Percentiles rank a stretch among this genome's conserved stretches.
Conservation (phyloP, 37 sponge, comb jelly and placozoan species). For the Eunapius fragilis region DNA sequence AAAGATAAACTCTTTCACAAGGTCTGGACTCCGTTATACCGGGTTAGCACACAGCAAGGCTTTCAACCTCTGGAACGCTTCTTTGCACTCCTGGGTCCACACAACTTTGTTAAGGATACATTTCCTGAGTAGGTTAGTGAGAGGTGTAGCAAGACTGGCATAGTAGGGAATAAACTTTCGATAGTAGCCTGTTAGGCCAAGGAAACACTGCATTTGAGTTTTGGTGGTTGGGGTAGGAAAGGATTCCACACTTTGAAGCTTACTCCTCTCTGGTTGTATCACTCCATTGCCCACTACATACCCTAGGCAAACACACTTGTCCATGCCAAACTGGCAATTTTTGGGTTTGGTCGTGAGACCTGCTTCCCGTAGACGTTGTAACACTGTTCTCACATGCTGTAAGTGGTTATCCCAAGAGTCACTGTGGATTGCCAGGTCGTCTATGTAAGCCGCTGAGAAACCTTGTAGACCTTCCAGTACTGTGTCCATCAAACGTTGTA, state of each 20-base stretch:
- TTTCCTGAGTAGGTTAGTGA: conserved; percentile 45
- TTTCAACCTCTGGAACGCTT: conserved; percentile 41
- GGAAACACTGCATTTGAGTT: conserved; percentile 37
- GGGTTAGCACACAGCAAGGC: conserved; percentile 5
- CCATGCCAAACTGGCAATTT: conserved; percentile 44
- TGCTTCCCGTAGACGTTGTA: conserved; percentile 6
- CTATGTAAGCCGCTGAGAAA: conserved; percentile 26
- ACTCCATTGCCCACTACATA: conserved; percentile 26
- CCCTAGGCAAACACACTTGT: conserved; percentile 25
- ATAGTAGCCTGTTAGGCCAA: conserved; percentile 60
- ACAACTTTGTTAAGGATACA: conserved; percentile 1
- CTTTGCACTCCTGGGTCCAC: conserved; percentile 45
- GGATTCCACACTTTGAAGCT: conserved; percentile 24
- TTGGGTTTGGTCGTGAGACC: conserved; percentile 30
- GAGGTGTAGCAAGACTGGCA: conserved; percentile 15
- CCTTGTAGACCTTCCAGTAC: conserved; percentile 1
- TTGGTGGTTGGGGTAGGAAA: conserved; percentile 34
- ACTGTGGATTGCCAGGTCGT: conserved; percentile 43
- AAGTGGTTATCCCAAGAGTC: conserved; percentile 24
- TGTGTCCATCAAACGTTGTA: conserved; percentile 55
- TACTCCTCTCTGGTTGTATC: too few relatives aligned
- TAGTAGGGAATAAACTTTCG: conserved; percentile 36
- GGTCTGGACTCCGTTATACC: conserved; percentile 25
- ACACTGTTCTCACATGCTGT: conserved; percentile 26
- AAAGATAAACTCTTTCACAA: conserved; percentile 18